Evolutionary conservation across 2,888 invertebrate species (phyloP), one percentile per base, ranked within the genome.

Genomic region (Caenorhabditis panamensis): DNA sequence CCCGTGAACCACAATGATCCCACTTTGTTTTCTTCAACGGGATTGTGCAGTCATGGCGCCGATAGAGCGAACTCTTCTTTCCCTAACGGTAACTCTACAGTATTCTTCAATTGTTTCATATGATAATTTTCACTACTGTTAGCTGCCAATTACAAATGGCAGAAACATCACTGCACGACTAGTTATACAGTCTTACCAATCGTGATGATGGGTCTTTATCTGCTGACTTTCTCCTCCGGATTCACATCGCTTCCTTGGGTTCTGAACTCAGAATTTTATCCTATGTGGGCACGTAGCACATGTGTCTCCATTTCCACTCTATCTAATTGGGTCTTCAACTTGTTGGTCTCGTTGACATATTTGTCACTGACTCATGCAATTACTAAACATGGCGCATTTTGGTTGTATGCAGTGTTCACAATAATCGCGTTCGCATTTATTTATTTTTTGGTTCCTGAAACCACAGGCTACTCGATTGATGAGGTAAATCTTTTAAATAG

Each of bases 251-350:
- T 93, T 92, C 93, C 93, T 2, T 93, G 93, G 93, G 93, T 93
- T 4, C 92, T 93, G 78, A 93, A 93, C 87, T 92, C 93, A 0
- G 93, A 93, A 88, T 92, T 93, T 64, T 93, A 92, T 85, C 93
- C 93, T 0, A 88, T 92, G 61, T 93, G 93, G 93, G 93, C 93
- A 2, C 89, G 93, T 24, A 91, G 92, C 54, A 92, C 92, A 0
- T 92, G 93, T 44, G 89, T 89, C 31, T 86, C 90, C 1, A 79
- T 89, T n/a, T 71, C 89, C 1, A 90, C 90, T 0, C 85, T 87
- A 1, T 88, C 91, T 53, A 93, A 93, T 87, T 93, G 93, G 93
- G 84, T 92, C 1, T 92, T 92, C 84, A 93, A 93, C 84, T 88
- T 93, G 44, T 73, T 92, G 13, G 91, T 93, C 6, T 92, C 93